phyloP scores from a whole-genome alignment of 2,797 vertebrate species.

The Etheostoma perlongum region DNA sequence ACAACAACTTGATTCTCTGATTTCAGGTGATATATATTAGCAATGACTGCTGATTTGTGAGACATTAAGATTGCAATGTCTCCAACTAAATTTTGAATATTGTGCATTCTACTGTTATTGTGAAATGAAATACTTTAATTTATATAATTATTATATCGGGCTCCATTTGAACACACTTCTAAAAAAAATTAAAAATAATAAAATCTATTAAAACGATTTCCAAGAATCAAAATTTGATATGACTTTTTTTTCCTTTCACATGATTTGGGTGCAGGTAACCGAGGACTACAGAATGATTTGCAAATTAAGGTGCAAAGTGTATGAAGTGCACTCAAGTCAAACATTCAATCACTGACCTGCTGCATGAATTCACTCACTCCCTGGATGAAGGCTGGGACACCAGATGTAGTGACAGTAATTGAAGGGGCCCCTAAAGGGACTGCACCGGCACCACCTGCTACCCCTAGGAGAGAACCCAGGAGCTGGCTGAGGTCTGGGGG shows the following conservation, averaged over 20 bases:
- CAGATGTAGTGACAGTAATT: conserved; percentile 90
- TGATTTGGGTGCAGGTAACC: not conserved
- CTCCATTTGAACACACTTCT: not conserved
- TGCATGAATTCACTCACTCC: conserved; percentile 92
- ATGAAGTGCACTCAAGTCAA: not conserved
- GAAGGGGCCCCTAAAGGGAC: conserved; percentile 81
- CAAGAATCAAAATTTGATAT: not conserved
- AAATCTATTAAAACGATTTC: not conserved
- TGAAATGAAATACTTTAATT: not conserved
- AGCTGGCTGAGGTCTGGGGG: conserved; percentile 86
- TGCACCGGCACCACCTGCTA: conserved; percentile 64
- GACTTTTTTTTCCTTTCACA: not conserved
- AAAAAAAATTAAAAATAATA: no score
- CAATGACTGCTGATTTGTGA: not conserved
- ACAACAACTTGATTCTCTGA: not conserved
- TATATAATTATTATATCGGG: not conserved
- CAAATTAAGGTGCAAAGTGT: not conserved
- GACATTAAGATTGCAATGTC: not conserved
- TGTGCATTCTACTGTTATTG: not conserved
- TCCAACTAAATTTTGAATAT: not conserved
- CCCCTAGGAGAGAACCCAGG: conserved; percentile 88
- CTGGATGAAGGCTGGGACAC: conserved; percentile 91
- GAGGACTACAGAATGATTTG: not conserved
- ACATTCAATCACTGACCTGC: conserved; percentile 79
- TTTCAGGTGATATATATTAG: not conserved